Evolutionary conservation across 2,797 vertebrate genomes (phyloP), one percentile per base, ranked within the genome.

Genomic region (Petrocephalus schoutedeni): DNA sequence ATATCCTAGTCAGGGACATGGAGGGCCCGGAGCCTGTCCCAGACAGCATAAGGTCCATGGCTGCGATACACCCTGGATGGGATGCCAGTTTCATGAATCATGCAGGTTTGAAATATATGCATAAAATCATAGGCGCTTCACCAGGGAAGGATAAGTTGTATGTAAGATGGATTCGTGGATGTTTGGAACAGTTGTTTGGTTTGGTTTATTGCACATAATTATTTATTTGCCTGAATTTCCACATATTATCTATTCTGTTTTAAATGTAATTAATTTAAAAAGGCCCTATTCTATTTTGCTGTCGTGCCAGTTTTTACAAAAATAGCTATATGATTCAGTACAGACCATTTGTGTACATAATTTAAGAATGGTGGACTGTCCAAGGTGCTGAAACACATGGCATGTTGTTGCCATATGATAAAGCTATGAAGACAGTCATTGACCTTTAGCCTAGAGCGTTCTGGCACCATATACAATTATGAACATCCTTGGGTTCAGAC

Each of bases 371-470:
- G 28, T 45, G 83, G 88, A 87, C 88, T 90, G 88, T 88, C 87
- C 85, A 89, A 88, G 88, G 77, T 89, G 77, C 90, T 90, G 88
- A 90, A 89, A 89, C 2, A 86, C 4, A 86, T 28, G 1, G 28
- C 59, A 23, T 21, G 12, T 57, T 4, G 64, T 67, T 4, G 4
- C 28, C 64, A 67, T 67, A 67, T 14, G 28, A 67, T 4, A 23
- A 3, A 32, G 61, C 61, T 14, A 32, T 32, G 61, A 67, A 67
- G 61, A 32, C 8, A 0, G 21, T 23, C 8, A 28, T 64, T 64
- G 23, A 28, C 61, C 61, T 64, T 64, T 64, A 1, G 61, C 61
- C 21, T 67, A 32, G 10, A 67, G 12, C 3, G 0, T 3, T 67
- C 61, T 14, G 61, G 9, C 61, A 5, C 28, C 28, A 5, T 32